Evolutionary conservation across 2,888 invertebrate genomes (phyloP).

Genomic region (Spisula solida): DNA sequence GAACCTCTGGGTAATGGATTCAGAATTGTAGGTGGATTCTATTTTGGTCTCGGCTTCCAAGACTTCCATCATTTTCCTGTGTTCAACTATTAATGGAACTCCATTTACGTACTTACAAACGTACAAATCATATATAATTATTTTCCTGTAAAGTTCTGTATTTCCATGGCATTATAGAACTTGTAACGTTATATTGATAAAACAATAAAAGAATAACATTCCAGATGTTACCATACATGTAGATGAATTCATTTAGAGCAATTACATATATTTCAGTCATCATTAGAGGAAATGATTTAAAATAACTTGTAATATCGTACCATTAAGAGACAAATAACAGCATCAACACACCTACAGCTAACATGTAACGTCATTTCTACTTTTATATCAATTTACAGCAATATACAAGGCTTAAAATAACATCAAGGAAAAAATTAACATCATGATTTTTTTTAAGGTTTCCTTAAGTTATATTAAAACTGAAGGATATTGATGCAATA

Average conservation of each 20-base stretch:
- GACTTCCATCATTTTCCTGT: conserved; percentile 23
- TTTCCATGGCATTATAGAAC: background rate
- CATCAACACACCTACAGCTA: background rate
- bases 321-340: too few relatives aligned
- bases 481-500: too few relatives aligned
- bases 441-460: too few relatives aligned
- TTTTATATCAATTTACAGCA: background rate
- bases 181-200: background rate
- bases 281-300: too few relatives aligned
- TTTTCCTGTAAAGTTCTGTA: background rate
- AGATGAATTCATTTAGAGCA: too few relatives aligned
- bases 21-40: conserved; percentile 41
- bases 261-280: too few relatives aligned
- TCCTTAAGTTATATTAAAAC: too few relatives aligned
- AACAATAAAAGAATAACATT: background rate
- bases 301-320: too few relatives aligned
- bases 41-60: conserved; percentile 21
- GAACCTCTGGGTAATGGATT: background rate
- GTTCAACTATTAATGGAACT: background rate
- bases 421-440: too few relatives aligned
- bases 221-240: background rate
- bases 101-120: background rate
- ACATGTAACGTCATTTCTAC: background rate
- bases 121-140: background rate
- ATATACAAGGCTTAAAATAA: too few relatives aligned